A percentile compares a stretch with the other conserved stretches of the same genome.
Conservation (phyloP, 1,140 invertebrate species). For the Ctenoplectra terminalis region DNA sequence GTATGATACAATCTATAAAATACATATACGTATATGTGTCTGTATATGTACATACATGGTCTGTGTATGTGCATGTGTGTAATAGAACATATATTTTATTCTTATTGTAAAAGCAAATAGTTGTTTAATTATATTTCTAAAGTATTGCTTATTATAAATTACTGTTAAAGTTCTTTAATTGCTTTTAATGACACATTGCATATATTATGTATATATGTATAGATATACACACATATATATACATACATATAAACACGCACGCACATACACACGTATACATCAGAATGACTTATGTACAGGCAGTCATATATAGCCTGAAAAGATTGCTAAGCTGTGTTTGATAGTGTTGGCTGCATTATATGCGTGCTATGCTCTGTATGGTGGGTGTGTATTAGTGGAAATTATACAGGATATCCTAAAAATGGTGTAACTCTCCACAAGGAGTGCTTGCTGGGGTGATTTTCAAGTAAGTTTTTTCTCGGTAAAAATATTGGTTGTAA, state of each 20-base stretch:
- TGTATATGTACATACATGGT: slow-evolving; percentile 31
- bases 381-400: slow-evolving; percentile 55
- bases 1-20: not conserved
- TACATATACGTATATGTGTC: slow-evolving; percentile 9
- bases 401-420: no score
- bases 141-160: slow-evolving; percentile 54
- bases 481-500: no score
- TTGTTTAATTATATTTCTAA: slow-evolving; percentile 49
- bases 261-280: slow-evolving; percentile 60
- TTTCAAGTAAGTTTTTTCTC: no score
- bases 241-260: slow-evolving; percentile 30
- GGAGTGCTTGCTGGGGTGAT: no score
- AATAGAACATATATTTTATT: slow-evolving; percentile 22
- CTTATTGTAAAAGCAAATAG: slow-evolving; percentile 38
- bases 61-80: slow-evolving; percentile 34
- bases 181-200: slow-evolving; percentile 40
- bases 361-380: slow-evolving; percentile 57
- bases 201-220: slow-evolving; percentile 51
- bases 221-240: slow-evolving; percentile 34
- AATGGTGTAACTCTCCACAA: no score
- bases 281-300: slow-evolving; percentile 46
- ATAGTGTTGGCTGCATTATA: slow-evolving; percentile 72
- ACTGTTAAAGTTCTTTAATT: slow-evolving; percentile 45
- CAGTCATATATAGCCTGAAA: slow-evolving; percentile 48
- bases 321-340: slow-evolving; percentile 69